Conservation (phyloP, 2,113 vertebrate species). For the Sebastes fasciatus region DNA sequence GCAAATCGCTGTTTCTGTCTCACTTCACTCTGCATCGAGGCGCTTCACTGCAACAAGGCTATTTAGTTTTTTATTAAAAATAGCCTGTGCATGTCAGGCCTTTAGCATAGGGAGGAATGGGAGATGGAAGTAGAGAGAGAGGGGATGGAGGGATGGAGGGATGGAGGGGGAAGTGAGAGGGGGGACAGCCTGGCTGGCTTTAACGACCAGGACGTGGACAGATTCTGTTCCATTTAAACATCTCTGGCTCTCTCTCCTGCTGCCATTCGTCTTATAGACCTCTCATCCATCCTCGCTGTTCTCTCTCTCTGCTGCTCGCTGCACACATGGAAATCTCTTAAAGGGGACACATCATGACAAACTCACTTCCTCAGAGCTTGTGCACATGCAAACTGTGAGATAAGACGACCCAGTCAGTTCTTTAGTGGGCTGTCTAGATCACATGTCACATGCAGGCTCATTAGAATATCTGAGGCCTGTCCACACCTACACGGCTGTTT, state of each 20-base stretch:
- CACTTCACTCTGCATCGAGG: constrained; percentile 74
- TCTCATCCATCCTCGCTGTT: constrained; percentile 34
- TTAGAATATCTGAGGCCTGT: too few relatives aligned
- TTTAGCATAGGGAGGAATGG: constrained; percentile 63
- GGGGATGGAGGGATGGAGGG: background rate
- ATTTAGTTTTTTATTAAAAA: constrained; percentile 81
- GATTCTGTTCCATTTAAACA: constrained; percentile 68
- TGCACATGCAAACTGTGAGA: too few relatives aligned
- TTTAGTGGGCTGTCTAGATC: too few relatives aligned
- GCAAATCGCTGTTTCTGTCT: constrained; percentile 84
- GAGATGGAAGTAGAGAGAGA: constrained; percentile 42
- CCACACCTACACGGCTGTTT: too few relatives aligned
- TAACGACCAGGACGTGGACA: constrained; percentile 56
- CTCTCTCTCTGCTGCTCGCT: constrained; percentile 32
- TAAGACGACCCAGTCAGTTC: too few relatives aligned
- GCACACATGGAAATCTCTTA: constrained; percentile 39
- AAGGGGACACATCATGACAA: too few relatives aligned
- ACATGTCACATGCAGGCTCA: too few relatives aligned
- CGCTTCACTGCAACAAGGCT: constrained; percentile 73
- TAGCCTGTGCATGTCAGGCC: constrained; percentile 76
- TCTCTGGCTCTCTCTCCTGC: constrained; percentile 55
- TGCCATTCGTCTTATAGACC: constrained; percentile 51
- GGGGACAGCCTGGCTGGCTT: constrained; percentile 27
- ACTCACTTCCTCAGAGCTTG: too few relatives aligned
- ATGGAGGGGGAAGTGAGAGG: constrained; percentile 2